Conservation (phyloP, 2,113 vertebrate species). For the Xyliphius kryptos region DNA sequence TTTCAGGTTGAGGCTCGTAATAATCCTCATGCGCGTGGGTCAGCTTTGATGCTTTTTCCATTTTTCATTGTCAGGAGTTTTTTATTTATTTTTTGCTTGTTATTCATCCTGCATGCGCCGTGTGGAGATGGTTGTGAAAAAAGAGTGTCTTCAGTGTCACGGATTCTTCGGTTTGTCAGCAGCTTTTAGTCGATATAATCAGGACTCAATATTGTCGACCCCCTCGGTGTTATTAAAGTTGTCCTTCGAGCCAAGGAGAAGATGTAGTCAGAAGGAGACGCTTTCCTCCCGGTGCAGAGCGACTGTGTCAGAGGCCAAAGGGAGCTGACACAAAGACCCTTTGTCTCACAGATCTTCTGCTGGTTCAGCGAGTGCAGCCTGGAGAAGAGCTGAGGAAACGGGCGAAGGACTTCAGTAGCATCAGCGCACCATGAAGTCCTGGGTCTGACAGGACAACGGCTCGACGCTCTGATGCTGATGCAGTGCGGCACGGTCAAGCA, state of each 20-base stretch:
- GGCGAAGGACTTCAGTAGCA: not conserved
- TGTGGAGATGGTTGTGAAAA: slow-evolving; percentile 8
- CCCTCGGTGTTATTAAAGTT: slow-evolving; percentile 42
- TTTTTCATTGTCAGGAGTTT: no score
- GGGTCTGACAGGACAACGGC: not conserved
- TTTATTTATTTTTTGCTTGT: no score
- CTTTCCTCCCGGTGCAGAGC: not conserved
- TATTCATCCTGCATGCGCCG: not conserved
- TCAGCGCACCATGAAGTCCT: slow-evolving; percentile 1
- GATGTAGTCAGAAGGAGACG: slow-evolving; percentile 30
- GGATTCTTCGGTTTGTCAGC: slow-evolving; percentile 36
- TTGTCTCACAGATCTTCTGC: slow-evolving; percentile 28
- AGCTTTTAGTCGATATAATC: slow-evolving; percentile 37
- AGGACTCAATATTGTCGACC: slow-evolving; percentile 22
- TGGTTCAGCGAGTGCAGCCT: slow-evolving; percentile 34
- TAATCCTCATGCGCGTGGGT: no score
- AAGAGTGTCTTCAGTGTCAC: not conserved
- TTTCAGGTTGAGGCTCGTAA: no score
- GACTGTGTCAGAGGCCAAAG: slow-evolving; percentile 21
- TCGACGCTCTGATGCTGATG: slow-evolving; percentile 23
- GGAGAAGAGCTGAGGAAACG: slow-evolving; percentile 2
- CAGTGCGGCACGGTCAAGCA: slow-evolving; percentile 16
- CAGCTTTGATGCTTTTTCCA: no score
- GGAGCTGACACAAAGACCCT: slow-evolving; percentile 14
- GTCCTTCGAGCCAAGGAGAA: slow-evolving; percentile 37